Evolutionary conservation across 2,888 invertebrate genomes (phyloP).

Genomic region (Andrena dorsata): DNA sequence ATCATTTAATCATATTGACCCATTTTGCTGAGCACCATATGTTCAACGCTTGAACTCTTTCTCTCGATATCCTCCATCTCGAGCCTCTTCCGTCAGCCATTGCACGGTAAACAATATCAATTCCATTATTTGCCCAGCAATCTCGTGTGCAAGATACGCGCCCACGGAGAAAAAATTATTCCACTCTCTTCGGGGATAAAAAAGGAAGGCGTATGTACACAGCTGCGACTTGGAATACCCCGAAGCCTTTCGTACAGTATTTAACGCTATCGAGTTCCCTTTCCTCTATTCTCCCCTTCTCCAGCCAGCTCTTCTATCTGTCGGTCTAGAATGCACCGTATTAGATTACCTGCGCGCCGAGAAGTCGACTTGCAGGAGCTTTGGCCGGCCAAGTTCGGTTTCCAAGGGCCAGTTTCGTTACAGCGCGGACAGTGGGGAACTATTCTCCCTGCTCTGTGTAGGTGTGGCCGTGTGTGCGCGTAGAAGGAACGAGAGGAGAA

Average conservation of each 20-base stretch:
- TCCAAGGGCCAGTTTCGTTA: slow-evolving; percentile 44
- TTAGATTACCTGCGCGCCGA: slow-evolving; percentile 53
- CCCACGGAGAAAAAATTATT: neutral
- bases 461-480: slow-evolving; percentile 47
- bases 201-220: slow-evolving; percentile 36
- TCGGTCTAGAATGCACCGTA: slow-evolving; percentile 60
- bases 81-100: slow-evolving; percentile 2
- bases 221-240: slow-evolving; percentile 36
- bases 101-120: slow-evolving; percentile 45
- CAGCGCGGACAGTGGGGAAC: slow-evolving; percentile 5
- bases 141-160: slow-evolving; percentile 23
- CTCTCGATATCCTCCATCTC: neutral
- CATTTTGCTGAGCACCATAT: slow-evolving; percentile 6
- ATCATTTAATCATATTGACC: neutral
- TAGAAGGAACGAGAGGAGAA: slow-evolving; percentile 31
- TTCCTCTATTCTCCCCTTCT: slow-evolving; percentile 28
- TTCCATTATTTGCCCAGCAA: slow-evolving; percentile 42
- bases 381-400: slow-evolving; percentile 59
- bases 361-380: slow-evolving; percentile 57
- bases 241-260: slow-evolving; percentile 46
- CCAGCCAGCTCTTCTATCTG: slow-evolving; percentile 51
- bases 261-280: slow-evolving; percentile 60
- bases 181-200: neutral
- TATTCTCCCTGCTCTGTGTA: slow-evolving; percentile 33
- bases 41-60: slow-evolving; percentile 7